Percentiles rank a stretch among this genome's conserved stretches.
Evolutionary conservation across 1,140 invertebrate genomes (phyloP).

Genomic region (Caenorhabditis brenneri): DNA sequence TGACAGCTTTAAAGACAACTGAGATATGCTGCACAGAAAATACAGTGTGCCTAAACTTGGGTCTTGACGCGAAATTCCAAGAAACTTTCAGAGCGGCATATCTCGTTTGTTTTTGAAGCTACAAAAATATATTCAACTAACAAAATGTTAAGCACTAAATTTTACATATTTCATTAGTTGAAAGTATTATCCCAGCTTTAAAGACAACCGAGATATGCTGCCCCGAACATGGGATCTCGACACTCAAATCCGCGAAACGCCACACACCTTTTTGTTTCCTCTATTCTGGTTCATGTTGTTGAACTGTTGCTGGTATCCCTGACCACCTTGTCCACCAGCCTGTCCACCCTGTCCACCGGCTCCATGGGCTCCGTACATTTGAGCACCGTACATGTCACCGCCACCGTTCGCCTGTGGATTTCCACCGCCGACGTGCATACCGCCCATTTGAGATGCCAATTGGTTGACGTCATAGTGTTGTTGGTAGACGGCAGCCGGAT

Average conservation of each 20-base stretch:
- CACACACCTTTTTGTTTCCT: constrained; percentile 30
- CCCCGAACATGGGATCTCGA: not conserved
- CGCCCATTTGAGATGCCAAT: constrained; percentile 46
- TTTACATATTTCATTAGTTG: too few relatives aligned
- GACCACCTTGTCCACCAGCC: not conserved
- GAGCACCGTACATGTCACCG: not conserved
- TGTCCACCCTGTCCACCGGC: constrained; percentile 14
- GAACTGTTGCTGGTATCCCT: not conserved
- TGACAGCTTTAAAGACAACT: too few relatives aligned
- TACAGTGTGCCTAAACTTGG: too few relatives aligned
- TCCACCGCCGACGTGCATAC: constrained; percentile 38
- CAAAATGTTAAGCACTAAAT: too few relatives aligned
- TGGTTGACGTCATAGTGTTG: constrained; percentile 39
- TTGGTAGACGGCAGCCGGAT: constrained; percentile 11
- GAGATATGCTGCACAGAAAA: too few relatives aligned
- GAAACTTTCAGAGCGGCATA: too few relatives aligned
- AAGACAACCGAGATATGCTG: too few relatives aligned
- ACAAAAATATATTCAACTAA: too few relatives aligned
- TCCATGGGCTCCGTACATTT: constrained; percentile 29
- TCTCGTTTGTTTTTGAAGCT: too few relatives aligned
- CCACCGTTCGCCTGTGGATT: constrained; percentile 18
- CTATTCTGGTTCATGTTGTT: constrained; percentile 18
- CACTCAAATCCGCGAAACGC: not conserved
- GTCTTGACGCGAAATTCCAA: too few relatives aligned
- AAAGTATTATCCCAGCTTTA: too few relatives aligned